A percentile compares a stretch with the other conserved stretches of the same genome.
Conservation (phyloP, 2,888 invertebrate species). For the Desoria tigrina region DNA sequence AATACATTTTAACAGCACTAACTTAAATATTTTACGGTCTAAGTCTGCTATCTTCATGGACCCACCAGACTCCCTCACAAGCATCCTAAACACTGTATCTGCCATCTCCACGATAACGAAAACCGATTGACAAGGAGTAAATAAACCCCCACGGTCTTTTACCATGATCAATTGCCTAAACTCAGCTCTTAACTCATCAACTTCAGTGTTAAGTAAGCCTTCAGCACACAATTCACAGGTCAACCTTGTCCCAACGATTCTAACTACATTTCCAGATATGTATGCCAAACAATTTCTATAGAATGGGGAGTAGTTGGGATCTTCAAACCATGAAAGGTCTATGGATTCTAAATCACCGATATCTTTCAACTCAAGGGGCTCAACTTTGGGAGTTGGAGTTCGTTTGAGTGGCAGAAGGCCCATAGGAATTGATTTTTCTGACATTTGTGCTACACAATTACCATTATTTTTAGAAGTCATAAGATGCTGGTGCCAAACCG, state of each 20-base stretch:
- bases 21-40: no score
- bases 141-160: background rate
- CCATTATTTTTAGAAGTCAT: background rate
- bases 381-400: no score
- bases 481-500: background rate
- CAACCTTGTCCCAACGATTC: slow-evolving; percentile 1
- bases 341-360: no score
- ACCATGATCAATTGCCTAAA: slow-evolving; percentile 2
- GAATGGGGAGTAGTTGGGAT: slow-evolving; percentile 7
- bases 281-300: background rate
- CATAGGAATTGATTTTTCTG: no score
- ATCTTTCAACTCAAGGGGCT: background rate
- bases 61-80: background rate
- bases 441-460: no score
- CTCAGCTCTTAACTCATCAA: background rate
- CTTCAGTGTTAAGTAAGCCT: background rate
- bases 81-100: background rate
- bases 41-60: no score
- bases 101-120: slow-evolving; percentile 2
- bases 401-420: no score
- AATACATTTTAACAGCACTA: no score
- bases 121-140: background rate
- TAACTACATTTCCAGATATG: background rate
- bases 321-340: background rate
- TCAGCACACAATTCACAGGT: slow-evolving; percentile 6